Base-by-base conservation (phyloP, 2,797 vertebrate genomes). In the Epinephelus coioides region DNA sequence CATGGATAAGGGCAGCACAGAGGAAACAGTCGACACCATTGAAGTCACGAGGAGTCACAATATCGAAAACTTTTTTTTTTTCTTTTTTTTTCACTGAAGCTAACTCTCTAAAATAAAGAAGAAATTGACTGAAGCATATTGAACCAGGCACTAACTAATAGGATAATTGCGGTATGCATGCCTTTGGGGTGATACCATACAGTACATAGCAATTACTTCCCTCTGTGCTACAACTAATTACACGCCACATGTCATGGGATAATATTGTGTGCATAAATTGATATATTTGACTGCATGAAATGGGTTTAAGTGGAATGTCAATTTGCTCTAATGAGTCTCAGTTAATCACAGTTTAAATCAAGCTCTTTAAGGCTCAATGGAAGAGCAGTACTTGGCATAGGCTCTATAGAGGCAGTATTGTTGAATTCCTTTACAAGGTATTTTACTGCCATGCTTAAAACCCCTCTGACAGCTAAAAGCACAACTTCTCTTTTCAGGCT, bases 381-480 rank as follows among this genome's bases (percentile, higher is more conserved):
- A 79, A 50, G 65, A 77, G 65, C 23, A 65, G 10, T 49, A 53
- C 47, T 51, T 67, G 44, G 23, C 50, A n/a, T 14, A 17, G 40
- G 44, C 40, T 71, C 56, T 70, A 34, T 27, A 46, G 67, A 79
- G 54, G 19, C 49, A 64, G 79, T 51, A 47, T 63, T 75, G 67
- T 78, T 71, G 65, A 81, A 70, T 57, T 63, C n/a, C 62, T 87
- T 69, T 54, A 23, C 67, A 68, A 73, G 79, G 64, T 19, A 46
- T 83, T 89, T 85, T 74, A 78, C 77, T 87, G 81, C 78, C 61
- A 34, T 7, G 18, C 23, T 60, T 83, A 67, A 88, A 81, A 86
- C 63, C 55, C 21, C 25, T 84, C 79, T 65, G 68, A 84, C 84
- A 67, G 79, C 73, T 59, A 57, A 81, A 81, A 79, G 78, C 84